Evolutionary conservation across 1,140 invertebrate genomes (phyloP).

Genomic region (Triops longicaudatus): DNA sequence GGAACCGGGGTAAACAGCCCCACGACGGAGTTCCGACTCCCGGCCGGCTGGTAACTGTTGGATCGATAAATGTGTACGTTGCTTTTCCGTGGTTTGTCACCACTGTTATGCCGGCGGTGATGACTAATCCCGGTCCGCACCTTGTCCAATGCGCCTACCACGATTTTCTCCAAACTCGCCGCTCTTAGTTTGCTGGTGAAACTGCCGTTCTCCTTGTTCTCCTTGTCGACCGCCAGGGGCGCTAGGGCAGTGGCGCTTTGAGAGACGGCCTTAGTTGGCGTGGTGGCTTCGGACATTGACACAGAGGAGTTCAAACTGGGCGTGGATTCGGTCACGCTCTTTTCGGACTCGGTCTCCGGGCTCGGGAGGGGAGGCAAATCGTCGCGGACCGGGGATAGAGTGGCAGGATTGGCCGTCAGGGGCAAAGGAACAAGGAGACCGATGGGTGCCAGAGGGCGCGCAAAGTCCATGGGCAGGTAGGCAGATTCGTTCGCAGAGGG

Average conservation of each 20-base stretch:
- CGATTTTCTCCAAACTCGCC: constrained; percentile 25
- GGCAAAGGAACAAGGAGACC: background rate
- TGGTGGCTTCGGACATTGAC: background rate
- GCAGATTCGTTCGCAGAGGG: background rate
- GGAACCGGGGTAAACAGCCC: background rate
- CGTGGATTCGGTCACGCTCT: background rate
- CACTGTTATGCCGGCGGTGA: constrained; percentile 27
- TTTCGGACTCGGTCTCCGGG: background rate
- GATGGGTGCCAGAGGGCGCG: background rate
- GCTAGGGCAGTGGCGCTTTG: background rate
- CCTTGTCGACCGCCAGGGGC: constrained; percentile 25
- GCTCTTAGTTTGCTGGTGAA: constrained; percentile 23
- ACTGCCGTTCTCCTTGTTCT: constrained; percentile 23
- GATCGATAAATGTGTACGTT: constrained; percentile 22
- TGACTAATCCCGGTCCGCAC: constrained; percentile 14
- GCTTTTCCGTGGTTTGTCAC: constrained; percentile 26
- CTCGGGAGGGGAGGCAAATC: background rate
- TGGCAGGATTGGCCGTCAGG: background rate
- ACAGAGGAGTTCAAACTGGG: background rate
- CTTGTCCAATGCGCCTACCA: constrained; percentile 25
- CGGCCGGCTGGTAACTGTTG: constrained; percentile 28
- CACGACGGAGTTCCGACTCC: background rate
- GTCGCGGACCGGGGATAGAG: background rate
- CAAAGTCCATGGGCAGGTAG: background rate
- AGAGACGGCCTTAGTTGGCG: background rate